phyloP scores from a whole-genome alignment of 1,140 invertebrate genomes.

The Apis cerana region DNA sequence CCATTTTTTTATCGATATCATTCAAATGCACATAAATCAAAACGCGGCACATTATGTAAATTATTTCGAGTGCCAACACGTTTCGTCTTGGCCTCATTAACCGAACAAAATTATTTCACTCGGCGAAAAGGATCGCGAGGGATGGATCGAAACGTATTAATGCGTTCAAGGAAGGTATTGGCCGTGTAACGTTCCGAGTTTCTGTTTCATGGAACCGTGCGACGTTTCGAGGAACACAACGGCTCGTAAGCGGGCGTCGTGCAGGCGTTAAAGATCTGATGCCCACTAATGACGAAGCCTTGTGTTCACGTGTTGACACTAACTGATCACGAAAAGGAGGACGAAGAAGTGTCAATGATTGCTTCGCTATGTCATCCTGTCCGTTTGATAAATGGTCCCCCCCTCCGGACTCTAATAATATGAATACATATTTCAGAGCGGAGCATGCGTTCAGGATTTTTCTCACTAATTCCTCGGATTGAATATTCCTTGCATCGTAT shows the following conservation, averaged over 20 bases:
- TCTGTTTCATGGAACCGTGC: constrained; percentile 59
- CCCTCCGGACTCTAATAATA: constrained; percentile 20
- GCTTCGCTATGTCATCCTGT: constrained; percentile 56
- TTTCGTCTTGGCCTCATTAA: constrained; percentile 24
- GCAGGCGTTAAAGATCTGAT: constrained; percentile 70
- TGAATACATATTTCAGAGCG: neutral
- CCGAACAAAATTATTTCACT: constrained; percentile 32
- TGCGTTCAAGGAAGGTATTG: constrained; percentile 45
- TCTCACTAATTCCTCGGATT: constrained; percentile 5
- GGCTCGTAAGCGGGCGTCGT: constrained; percentile 61
- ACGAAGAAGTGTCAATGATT: constrained; percentile 60
- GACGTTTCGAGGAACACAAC: constrained; percentile 61
- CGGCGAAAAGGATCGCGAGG: constrained; percentile 3
- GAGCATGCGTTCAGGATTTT: neutral
- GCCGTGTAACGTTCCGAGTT: constrained; percentile 40
- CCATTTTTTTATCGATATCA: neutral
- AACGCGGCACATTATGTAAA: constrained; percentile 20
- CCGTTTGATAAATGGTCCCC: constrained; percentile 54
- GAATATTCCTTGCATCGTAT: neutral
- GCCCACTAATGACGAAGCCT: constrained; percentile 64
- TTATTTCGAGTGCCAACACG: neutral
- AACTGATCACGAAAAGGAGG: constrained; percentile 63
- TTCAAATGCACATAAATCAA: neutral
- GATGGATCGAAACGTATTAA: constrained; percentile 45
- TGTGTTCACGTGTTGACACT: constrained; percentile 63